Evolutionary conservation across 23 tunicate genomes (phyloP).

Genomic region (Trididemnum clinides): DNA sequence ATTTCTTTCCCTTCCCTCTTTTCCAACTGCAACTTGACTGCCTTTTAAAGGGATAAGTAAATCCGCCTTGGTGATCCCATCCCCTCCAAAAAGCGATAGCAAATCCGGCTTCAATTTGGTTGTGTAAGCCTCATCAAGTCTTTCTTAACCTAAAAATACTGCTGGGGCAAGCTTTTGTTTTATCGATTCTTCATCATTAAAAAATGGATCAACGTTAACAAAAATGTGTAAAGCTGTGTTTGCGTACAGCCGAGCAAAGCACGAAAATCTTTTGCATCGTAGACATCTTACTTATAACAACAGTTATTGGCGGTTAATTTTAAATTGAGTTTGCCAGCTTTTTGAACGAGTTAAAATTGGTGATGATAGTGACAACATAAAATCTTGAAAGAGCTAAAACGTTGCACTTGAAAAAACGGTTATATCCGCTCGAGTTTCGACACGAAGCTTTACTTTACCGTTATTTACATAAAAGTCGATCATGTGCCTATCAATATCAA

Average conservation of each 20-base stretch:
- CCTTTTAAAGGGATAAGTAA: slow-evolving; percentile 17
- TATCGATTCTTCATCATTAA: background rate
- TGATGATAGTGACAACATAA: background rate
- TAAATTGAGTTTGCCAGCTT: background rate
- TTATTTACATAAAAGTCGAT: background rate
- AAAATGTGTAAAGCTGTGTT: background rate
- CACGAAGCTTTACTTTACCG: background rate
- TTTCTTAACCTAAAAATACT: slow-evolving; percentile 36
- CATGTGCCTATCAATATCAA: background rate
- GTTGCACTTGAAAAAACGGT: background rate
- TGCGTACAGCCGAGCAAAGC: slow-evolving; percentile 36
- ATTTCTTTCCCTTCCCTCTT: slow-evolving; percentile 32
- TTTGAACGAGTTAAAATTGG: slow-evolving; percentile 14
- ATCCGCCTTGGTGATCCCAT: slow-evolving; percentile 33
- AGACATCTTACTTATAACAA: background rate
- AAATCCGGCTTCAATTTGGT: slow-evolving; percentile 12
- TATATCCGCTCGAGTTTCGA: slow-evolving; percentile 11
- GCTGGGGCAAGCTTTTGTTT: background rate
- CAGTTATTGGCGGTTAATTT: background rate
- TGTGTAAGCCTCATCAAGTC: background rate
- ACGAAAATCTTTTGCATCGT: background rate
- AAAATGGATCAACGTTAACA: background rate
- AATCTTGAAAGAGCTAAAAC: background rate
- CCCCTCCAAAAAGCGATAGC: slow-evolving; percentile 44
- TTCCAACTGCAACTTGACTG: background rate